These are phyloP conservation scores for Indicator maculatus DNA, from an alignment of 2,113 vertebrate species.

Conservation along the genomic window DNA sequence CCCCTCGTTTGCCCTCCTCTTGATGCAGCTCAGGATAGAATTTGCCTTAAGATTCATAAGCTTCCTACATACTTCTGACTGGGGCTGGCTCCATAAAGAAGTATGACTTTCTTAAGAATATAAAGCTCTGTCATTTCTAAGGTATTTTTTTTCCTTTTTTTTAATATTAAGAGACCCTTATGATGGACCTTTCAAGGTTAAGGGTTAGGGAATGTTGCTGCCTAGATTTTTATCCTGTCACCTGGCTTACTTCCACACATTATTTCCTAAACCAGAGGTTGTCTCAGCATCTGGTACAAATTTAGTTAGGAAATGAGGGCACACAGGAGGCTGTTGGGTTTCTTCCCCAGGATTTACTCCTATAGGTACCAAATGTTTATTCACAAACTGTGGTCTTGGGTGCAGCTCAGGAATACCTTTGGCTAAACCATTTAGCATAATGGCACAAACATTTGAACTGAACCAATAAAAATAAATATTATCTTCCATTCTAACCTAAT, in stretches of 20 bases:
- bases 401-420: neutral
- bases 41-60: no score
- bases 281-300: constrained; percentile 35
- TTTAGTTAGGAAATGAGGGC: neutral
- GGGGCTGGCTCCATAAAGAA: neutral
- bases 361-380: neutral
- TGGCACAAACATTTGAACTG: neutral
- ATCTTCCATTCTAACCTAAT: neutral
- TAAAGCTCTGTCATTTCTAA: neutral
- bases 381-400: neutral
- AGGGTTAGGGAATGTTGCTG: neutral
- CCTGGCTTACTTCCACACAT: neutral
- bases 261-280: constrained; percentile 11
- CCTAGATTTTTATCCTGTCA: neutral
- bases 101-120: neutral
- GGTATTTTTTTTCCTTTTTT: neutral
- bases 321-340: neutral
- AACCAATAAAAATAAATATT: neutral
- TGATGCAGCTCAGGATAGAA: no score
- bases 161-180: neutral
- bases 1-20: no score
- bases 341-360: constrained; percentile 15
- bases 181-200: neutral
- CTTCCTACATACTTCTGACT: neutral
- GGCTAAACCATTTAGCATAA: neutral